Percentiles rank a stretch among this genome's conserved stretches.
These are phyloP conservation scores for Pseudopodoces humilis DNA, from an alignment of 2,113 vertebrate species.

Conservation along the genomic window DNA sequence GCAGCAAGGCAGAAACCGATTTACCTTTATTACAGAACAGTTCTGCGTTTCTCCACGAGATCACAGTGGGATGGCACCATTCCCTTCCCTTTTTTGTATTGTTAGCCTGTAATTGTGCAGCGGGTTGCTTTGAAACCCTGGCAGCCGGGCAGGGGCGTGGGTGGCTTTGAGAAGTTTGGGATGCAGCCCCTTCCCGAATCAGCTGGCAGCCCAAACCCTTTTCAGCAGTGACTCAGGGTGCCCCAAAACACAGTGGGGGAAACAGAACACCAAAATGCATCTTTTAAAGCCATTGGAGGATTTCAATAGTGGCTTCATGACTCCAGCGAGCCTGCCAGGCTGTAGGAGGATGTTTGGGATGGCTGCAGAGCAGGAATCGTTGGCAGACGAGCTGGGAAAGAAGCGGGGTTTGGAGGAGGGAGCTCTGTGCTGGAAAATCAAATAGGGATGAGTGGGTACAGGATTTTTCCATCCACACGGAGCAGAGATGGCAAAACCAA, in stretches of 20 bases:
- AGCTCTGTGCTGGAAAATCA: not conserved
- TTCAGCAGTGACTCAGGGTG: slow-evolving; percentile 27
- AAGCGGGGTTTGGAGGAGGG: not conserved
- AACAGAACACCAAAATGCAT: not conserved
- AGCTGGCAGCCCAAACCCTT: not conserved
- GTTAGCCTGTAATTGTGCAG: slow-evolving; percentile 10
- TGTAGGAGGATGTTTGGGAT: slow-evolving; percentile 9
- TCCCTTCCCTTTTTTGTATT: not conserved
- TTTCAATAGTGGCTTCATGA: not conserved
- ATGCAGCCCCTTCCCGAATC: not conserved
- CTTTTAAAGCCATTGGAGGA: not conserved
- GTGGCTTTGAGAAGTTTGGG: slow-evolving; percentile 11
- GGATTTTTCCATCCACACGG: not conserved
- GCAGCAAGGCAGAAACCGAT: not conserved
- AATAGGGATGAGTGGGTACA: not conserved
- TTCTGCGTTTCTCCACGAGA: not conserved
- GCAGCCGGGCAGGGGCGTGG: not conserved
- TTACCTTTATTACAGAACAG: slow-evolving; percentile 16
- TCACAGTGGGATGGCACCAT: slow-evolving; percentile 25
- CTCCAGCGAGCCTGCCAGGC: not conserved
- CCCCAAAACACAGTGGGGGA: not conserved
- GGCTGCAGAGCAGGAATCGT: not conserved
- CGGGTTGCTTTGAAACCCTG: slow-evolving; percentile 16
- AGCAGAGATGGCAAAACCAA: not conserved
- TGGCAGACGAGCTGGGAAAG: not conserved